phyloP scores from a whole-genome alignment of 2,113 vertebrate genomes.

The Gallinago undulata region DNA sequence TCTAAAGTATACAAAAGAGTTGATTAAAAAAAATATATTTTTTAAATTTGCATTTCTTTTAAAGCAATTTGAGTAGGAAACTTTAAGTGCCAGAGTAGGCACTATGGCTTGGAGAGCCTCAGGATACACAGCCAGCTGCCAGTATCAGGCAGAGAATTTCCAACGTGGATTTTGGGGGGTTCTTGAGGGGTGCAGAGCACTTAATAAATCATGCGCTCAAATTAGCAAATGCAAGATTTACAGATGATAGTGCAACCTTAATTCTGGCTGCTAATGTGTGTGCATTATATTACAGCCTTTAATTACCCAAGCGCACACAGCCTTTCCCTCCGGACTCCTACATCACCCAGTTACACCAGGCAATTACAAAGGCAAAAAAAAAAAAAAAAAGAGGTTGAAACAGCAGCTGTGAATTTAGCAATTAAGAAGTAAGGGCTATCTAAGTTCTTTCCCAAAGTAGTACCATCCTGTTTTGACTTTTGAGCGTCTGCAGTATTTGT shows the following conservation, averaged over 20 bases:
- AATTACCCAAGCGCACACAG: not conserved
- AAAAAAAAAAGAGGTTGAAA: not conserved
- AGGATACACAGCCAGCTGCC: not conserved
- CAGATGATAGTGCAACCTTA: not conserved
- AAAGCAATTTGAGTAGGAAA: not conserved
- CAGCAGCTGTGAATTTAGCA: not conserved
- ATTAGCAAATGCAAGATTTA: not conserved
- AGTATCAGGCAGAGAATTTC: not conserved
- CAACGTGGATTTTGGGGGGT: accelerated
- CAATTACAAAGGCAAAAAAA: not conserved
- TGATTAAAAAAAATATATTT: not conserved
- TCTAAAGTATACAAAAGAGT: not conserved
- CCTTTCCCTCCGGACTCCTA: not conserved
- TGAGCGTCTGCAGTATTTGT: accelerated
- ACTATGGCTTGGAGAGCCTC: not conserved
- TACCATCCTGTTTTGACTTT: not conserved
- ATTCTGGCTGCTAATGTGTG: not conserved
- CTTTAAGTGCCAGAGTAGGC: not conserved
- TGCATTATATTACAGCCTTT: not conserved
- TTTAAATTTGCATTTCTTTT: not conserved
- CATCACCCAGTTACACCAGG: not conserved
- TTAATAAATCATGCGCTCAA: not conserved
- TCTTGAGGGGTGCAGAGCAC: not conserved
- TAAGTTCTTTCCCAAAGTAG: not conserved
- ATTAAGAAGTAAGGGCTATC: not conserved